These are phyloP conservation scores for Pterocles burchelli DNA, from an alignment of 2,113 vertebrate species.

Conservation along the genomic window DNA sequence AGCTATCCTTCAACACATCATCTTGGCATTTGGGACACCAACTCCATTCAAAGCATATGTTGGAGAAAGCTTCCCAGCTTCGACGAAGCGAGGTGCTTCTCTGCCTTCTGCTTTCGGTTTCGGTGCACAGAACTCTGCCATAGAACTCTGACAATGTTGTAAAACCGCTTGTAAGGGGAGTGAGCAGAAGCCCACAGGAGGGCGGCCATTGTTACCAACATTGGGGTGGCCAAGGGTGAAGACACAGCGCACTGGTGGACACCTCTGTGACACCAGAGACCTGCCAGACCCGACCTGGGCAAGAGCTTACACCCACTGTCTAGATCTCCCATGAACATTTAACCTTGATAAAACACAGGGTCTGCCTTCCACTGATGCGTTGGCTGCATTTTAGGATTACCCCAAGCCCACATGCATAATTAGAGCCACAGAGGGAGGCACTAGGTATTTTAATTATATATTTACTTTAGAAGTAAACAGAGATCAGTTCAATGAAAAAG, in stretches of 20 bases:
- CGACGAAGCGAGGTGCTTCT: slow-evolving; percentile 29
- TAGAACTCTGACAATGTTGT: too few species aligned
- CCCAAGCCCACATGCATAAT: not conserved
- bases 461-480: not conserved
- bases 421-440: not conserved
- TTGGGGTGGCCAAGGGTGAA: not conserved
- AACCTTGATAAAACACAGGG: accelerated
- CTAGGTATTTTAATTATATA: not conserved
- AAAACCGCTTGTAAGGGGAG: too few species aligned
- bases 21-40: slow-evolving; percentile 64
- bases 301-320: accelerated
- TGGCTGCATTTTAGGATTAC: not conserved
- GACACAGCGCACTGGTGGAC: accelerated
- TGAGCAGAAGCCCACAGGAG: too few species aligned
- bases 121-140: not conserved
- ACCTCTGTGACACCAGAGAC: not conserved
- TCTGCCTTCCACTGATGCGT: accelerated
- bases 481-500: not conserved
- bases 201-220: too few species aligned
- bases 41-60: slow-evolving; percentile 69
- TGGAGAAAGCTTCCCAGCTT: slow-evolving; percentile 32
- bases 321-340: accelerated
- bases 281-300: accelerated
- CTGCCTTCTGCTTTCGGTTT: slow-evolving; percentile 17
- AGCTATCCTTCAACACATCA: slow-evolving; percentile 58